A percentile compares a stretch with the other conserved stretches of the same genome.
These are phyloP conservation scores for Sesia apiformis DNA, from an alignment of 2,888 invertebrate genomes.

Conservation along the genomic window DNA sequence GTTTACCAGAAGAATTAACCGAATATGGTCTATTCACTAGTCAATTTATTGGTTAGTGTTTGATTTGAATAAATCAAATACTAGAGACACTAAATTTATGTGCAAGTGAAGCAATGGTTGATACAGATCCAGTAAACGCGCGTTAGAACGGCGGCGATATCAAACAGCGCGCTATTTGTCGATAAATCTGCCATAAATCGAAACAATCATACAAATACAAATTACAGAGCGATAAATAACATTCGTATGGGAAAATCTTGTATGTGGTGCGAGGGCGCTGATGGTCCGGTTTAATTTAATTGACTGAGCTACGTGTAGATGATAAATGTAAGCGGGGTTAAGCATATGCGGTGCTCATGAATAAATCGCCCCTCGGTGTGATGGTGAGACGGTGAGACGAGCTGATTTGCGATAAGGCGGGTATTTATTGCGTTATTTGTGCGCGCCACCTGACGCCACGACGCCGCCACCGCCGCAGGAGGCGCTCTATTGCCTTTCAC, in stretches of 20 bases:
- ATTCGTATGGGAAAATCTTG: slow-evolving; percentile 41
- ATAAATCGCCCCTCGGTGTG: slow-evolving; percentile 64
- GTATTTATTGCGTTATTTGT: slow-evolving; percentile 70
- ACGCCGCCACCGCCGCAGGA: slow-evolving; percentile 42
- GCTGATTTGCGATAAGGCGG: slow-evolving; percentile 70
- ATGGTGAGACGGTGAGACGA: slow-evolving; percentile 48
- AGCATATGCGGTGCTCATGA: slow-evolving; percentile 62
- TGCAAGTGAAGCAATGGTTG: slow-evolving; percentile 1
- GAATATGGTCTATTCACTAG: background rate
- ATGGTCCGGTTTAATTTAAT: slow-evolving; percentile 67
- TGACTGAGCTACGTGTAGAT: slow-evolving; percentile 63
- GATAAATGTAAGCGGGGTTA: slow-evolving; percentile 67
- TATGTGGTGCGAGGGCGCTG: slow-evolving; percentile 53
- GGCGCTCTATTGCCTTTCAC: slow-evolving; percentile 47
- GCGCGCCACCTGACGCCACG: slow-evolving; percentile 42
- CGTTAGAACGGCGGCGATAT: slow-evolving; percentile 15
- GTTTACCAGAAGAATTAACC: background rate
- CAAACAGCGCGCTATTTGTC: slow-evolving; percentile 26
- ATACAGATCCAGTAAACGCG: slow-evolving; percentile 6
- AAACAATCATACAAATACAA: slow-evolving; percentile 47
- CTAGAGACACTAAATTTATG: background rate
- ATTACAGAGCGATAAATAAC: slow-evolving; percentile 59
- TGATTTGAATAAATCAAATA: background rate
- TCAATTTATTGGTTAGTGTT: background rate
- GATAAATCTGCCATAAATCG: slow-evolving; percentile 34